Base-by-base conservation (phyloP, 30 jellyfish, hydroid and myxozoan species). In the Pelagia noctiluca region DNA sequence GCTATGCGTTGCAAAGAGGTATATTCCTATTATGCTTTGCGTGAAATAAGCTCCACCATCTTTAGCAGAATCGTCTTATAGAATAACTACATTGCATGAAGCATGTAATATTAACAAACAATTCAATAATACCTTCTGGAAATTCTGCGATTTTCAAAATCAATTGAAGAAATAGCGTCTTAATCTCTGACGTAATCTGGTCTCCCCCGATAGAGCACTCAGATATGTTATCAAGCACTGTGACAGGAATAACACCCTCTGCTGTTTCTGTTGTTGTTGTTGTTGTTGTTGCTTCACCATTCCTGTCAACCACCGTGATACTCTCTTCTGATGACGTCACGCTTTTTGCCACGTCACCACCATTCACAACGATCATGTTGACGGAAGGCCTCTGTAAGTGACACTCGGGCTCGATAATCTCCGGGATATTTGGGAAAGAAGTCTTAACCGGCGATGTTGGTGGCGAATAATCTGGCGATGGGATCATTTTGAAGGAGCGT, bases 391-490 rank as follows among this genome's bases (percentile, higher is more conserved):
- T n/a, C n/a, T n/a, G n/a, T n/a, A n/a, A n/a, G n/a, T n/a, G n/a
- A 16, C 57, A 42, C 16, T 52, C 68, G 2, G 26, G 7, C 68
- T 52, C 68, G 26, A 3, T 3, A 4, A 52, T 52, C 2, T 3
- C 26, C 12, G 68, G 68, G 2, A 52, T 52, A 5, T 19, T 19
- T 2, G 68, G 68, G 12, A 2, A 5, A 52, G 68, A 5, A 10
- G 2, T 30, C 68, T 52, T 52, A 30, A 19, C 7, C 12, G 68
- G 68, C 16, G 68, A 52, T 19, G 68, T 52, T 52, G 79, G 79
- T 1, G 90, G 90, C 11, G 82, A 63, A 21, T 64, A 79, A 28
- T 68, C 92, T 29, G 92, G 92, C 13, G 65, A 34, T 3, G 92
- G 92, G 2, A 71, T 32, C n/a, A 63, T 65, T 25, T 22, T 68